phyloP scores from a whole-genome alignment of 2,888 invertebrate species.

The Trypoxylon attenuatum region DNA sequence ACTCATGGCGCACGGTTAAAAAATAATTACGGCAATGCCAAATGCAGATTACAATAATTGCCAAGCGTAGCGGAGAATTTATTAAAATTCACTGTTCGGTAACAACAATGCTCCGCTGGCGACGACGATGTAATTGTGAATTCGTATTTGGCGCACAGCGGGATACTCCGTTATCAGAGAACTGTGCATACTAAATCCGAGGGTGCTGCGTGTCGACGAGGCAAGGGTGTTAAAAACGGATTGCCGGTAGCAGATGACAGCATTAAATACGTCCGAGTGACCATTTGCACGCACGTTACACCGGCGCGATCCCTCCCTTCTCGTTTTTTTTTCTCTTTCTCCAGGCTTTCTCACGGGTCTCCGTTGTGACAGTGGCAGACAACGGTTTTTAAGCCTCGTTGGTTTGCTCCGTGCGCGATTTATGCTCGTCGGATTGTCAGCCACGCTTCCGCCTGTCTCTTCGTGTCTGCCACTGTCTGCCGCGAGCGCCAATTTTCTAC shows the following conservation, averaged over 20 bases:
- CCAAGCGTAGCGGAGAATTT: too few species aligned
- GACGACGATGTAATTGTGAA: too few species aligned
- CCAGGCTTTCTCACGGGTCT: constrained; percentile 7
- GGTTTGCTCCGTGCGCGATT: constrained; percentile 14
- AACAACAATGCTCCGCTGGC: too few species aligned
- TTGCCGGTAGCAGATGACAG: neutral
- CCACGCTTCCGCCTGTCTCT: constrained; percentile 54
- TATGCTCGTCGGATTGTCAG: constrained; percentile 57
- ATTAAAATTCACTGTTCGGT: too few species aligned
- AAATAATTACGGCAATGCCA: too few species aligned
- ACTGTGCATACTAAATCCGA: too few species aligned
- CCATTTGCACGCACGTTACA: constrained; percentile 1
- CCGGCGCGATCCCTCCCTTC: neutral
- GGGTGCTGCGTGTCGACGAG: too few species aligned
- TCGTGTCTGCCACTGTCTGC: constrained; percentile 48
- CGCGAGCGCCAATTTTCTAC: constrained; percentile 54
- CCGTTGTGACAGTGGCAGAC: constrained; percentile 12
- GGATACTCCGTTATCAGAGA: too few species aligned
- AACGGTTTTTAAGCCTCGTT: constrained; percentile 30
- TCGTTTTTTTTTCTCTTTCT: neutral
- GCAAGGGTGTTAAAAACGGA: neutral
- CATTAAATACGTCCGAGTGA: neutral
- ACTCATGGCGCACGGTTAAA: too few species aligned
- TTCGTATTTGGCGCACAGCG: too few species aligned
- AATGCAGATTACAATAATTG: too few species aligned